A percentile compares a stretch with the other conserved stretches of the same genome.
These are phyloP conservation scores for Morpho achilles DNA, from an alignment of 2,888 invertebrate species.

Conservation along the genomic window DNA sequence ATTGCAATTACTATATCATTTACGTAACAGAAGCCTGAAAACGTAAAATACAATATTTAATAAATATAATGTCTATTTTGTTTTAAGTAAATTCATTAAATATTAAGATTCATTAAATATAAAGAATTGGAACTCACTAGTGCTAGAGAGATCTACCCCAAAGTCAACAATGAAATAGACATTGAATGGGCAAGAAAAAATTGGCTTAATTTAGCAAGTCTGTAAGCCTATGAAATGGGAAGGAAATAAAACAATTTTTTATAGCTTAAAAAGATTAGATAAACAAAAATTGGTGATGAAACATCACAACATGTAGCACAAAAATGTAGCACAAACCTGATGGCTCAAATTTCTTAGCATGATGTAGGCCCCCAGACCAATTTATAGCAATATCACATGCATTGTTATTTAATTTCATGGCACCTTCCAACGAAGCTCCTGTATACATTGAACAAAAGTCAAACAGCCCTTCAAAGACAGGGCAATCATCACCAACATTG, in stretches of 20 bases:
- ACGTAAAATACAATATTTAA: background rate
- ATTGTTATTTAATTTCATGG: conserved; percentile 96
- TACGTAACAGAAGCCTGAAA: conserved; percentile 96
- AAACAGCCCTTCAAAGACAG: conserved; percentile 96
- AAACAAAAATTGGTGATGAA: no score
- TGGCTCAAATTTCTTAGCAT: conserved; percentile 99
- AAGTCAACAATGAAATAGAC: no score
- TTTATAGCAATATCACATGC: conserved; percentile 98
- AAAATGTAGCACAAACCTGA: conserved; percentile 77
- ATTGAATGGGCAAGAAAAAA: no score
- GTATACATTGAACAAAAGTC: conserved; percentile 99
- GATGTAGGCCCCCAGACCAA: conserved; percentile 99
- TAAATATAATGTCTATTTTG: no score
- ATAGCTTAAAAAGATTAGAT: background rate
- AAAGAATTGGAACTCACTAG: no score
- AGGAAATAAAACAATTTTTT: background rate
- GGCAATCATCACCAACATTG: conserved; percentile 99
- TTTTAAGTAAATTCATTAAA: no score
- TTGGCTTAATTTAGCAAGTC: no score
- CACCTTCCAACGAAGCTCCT: conserved; percentile 98
- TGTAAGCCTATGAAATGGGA: no score
- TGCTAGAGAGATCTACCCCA: no score
- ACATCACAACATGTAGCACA: conserved; percentile 2
- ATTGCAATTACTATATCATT: conserved; percentile 99
- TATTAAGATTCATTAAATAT: no score